phyloP scores from a whole-genome alignment of 1,140 invertebrate genomes.

The Teleopsis dalmanni region DNA sequence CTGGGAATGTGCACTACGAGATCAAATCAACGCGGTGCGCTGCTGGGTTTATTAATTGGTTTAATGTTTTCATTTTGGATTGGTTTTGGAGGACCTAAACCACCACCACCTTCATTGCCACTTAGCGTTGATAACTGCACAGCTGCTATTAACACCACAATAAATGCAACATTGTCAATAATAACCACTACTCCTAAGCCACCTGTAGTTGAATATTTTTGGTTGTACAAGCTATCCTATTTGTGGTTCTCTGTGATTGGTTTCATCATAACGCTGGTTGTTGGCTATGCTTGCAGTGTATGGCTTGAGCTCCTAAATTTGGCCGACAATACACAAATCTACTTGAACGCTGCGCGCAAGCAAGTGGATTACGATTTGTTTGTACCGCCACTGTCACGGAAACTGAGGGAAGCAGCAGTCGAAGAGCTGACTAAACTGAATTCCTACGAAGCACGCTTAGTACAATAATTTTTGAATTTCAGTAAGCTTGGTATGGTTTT shows the following conservation, averaged over 20 bases:
- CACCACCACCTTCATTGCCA: slow-evolving; percentile 49
- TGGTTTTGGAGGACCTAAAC: slow-evolving; percentile 74
- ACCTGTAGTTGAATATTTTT: slow-evolving; percentile 23
- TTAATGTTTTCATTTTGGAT: slow-evolving; percentile 73
- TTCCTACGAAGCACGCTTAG: no score
- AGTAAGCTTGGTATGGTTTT: no score
- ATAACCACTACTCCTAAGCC: not conserved
- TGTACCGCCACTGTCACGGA: slow-evolving; percentile 51
- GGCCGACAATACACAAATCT: slow-evolving; percentile 35
- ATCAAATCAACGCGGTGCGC: slow-evolving; percentile 62
- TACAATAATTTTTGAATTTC: not conserved
- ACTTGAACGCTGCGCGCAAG: slow-evolving; percentile 24
- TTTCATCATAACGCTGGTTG: slow-evolving; percentile 53
- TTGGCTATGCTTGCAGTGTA: slow-evolving; percentile 55
- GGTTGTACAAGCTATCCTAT: slow-evolving; percentile 63
- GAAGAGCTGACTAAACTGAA: slow-evolving; percentile 10
- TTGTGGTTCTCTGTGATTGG: slow-evolving; percentile 75
- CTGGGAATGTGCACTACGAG: slow-evolving; percentile 64
- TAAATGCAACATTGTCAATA: not conserved
- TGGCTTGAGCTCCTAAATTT: slow-evolving; percentile 24
- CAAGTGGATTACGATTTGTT: slow-evolving; percentile 55
- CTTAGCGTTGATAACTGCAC: slow-evolving; percentile 53
- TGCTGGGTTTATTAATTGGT: slow-evolving; percentile 57
- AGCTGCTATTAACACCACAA: slow-evolving; percentile 7
- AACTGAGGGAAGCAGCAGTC: not conserved